Evolutionary conservation across 2,797 vertebrate genomes (phyloP), one percentile per base, ranked within the genome.

Genomic region (Sebastolobus altivelis): DNA sequence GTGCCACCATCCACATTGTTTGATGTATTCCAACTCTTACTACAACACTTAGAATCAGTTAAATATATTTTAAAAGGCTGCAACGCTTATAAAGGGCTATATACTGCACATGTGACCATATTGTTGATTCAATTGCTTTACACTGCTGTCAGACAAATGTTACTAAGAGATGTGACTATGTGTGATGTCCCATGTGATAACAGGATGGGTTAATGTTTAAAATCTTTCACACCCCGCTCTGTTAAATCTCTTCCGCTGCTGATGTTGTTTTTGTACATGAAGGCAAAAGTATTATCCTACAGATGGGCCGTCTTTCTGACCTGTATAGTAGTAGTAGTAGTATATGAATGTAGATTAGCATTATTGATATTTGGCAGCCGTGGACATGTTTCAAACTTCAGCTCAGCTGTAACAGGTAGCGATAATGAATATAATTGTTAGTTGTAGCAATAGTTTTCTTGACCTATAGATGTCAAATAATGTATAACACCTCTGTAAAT

Each of bases 11-110:
- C 55, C n/a, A 29, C 73, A 46, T 38, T 29, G 49, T 70, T 74
- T 22, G 9, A 72, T 61, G n/a, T 16, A 52, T 38, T 74, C 49
- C 3, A 43, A 35, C 56, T 38, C 69, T 49, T 54, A 83, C 70
- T 25, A 25, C 31, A 37, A 67, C 58, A 80, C 61, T 27, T 3
- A 20, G 8, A 68, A 40, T 31, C 33, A 37, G 35, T 4, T 63
- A 37, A 37, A 37, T 11, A 37, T 11, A 37, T 37, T 9, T 37
- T 37, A 37, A 37, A 35, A 37, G 40, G 27, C 46, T 70, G 0
- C 22, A 40, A 35, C 1, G 6, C n/a, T 72, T 54, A 58, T 20
- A 40, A 59, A 43, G 43, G 6, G 46, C 11, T 60, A 1, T 13
- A 61, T 22, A 49, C 13, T 22, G 14, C 54, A 38, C 8, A n/a